Percentiles rank a stretch among this genome's conserved stretches.
Evolutionary conservation across 2,888 invertebrate genomes (phyloP).

Genomic region (Graphium colonna): DNA sequence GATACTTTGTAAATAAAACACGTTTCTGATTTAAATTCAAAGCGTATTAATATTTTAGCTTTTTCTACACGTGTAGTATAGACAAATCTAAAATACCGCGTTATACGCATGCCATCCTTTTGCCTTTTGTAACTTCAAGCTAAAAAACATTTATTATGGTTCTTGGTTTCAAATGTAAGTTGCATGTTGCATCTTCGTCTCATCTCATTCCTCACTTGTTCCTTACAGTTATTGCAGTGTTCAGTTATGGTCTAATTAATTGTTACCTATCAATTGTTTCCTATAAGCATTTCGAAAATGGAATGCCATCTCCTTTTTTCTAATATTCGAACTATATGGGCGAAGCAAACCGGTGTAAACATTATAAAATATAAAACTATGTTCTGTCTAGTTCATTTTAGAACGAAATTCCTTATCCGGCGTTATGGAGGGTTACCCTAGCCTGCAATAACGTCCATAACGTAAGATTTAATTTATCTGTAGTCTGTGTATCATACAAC

Average conservation of each 20-base stretch:
- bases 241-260: constrained; percentile 61
- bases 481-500: too few species aligned
- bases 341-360: too few species aligned
- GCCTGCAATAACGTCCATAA: too few species aligned
- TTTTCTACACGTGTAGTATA: neutral
- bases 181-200: constrained; percentile 37
- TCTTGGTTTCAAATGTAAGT: constrained; percentile 48
- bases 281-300: neutral
- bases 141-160: constrained; percentile 32
- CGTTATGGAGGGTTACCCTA: too few species aligned
- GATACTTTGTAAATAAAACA: neutral
- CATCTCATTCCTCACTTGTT: constrained; percentile 48
- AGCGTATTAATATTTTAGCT: too few species aligned
- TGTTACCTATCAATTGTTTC: constrained; percentile 37
- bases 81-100: constrained; percentile 11
- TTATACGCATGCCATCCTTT: constrained; percentile 22
- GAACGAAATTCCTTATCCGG: too few species aligned
- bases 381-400: too few species aligned
- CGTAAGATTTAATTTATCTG: too few species aligned
- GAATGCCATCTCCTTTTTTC: neutral
- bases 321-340: neutral
- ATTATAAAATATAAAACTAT: too few species aligned
- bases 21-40: neutral
- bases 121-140: constrained; percentile 28
- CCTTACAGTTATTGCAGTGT: constrained; percentile 46